Evolutionary conservation across 2,113 vertebrate genomes (phyloP), one percentile per base, ranked within the genome.

Genomic region (Mustela lutreola): DNA sequence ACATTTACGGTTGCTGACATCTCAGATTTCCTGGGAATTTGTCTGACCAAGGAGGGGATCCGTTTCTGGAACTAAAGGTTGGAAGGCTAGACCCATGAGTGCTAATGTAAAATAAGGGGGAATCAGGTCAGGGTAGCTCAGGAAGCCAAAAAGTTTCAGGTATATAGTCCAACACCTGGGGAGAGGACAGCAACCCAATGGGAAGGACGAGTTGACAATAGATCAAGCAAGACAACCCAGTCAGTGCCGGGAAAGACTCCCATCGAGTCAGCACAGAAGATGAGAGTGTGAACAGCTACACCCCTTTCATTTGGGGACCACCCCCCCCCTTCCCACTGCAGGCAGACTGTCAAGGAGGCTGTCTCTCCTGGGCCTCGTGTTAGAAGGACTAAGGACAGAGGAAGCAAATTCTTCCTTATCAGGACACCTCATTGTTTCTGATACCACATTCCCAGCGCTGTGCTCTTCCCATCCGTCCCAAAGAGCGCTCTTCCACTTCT

Each of bases 311-410:
- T 19, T 60, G 39, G 65, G 45, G 48, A 36, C 2, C 50, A 36
- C 2, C 50, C 15, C 50, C 1, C 1, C 0, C 24, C n/a, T 7
- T n/a, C 21, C 12, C 31, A 8, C 45, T 14, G 45, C 33, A 21
- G 39, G 24, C 78, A 65, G 56, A 16, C n/a, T 31, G 6, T 53
- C 42, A 39, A 39, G 75, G 36, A 65, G 42, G 12, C 73, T 75
- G 8, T 67, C 36, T 65, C 42, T 90, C 36, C 65, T 45, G 15
- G 56, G 78, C 53, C 9, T n/a, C 3, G 16, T 53, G 8, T 16
- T 33, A 79, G 84, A 28, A 81, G 58, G 33, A 70, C 82, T 18
- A 10, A 76, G 81, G 45, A 87, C n/a, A 39, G 56, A 60, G 22
- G 58, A n/a, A 79, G 22, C 45, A 67, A n/a, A 82, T 19, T n/a